A percentile compares a stretch with the other conserved stretches of the same genome.
phyloP scores from a whole-genome alignment of 2,797 vertebrate genomes.

The Lepus townsendii region DNA sequence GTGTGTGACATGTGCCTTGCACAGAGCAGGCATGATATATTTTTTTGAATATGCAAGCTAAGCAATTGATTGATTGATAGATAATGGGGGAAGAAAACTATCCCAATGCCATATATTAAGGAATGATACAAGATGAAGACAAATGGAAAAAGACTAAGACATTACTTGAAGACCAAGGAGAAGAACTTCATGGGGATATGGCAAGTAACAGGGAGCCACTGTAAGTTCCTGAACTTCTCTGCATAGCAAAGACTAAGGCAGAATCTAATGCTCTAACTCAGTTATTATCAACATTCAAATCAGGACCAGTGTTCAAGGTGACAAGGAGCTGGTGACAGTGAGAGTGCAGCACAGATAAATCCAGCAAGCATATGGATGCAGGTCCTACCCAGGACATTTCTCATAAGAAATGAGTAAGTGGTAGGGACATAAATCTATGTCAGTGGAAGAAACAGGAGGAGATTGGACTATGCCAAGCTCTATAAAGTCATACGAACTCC shows the following conservation, averaged over 20 bases:
- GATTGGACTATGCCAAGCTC: constrained; percentile 23
- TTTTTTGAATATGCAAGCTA: neutral
- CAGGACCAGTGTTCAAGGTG: neutral
- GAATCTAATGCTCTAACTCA: neutral
- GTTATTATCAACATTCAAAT: constrained; percentile 2
- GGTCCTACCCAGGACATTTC: neutral
- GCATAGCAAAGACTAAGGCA: neutral
- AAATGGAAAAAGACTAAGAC: neutral
- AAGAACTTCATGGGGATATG: neutral
- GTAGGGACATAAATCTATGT: neutral
- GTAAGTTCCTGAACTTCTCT: neutral
- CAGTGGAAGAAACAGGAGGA: neutral
- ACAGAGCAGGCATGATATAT: neutral
- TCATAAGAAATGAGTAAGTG: constrained; percentile 36
- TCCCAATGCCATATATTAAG: neutral
- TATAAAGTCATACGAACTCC: constrained; percentile 64
- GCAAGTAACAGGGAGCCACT: neutral
- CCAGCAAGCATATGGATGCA: neutral
- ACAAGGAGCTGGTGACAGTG: neutral
- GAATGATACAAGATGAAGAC: neutral
- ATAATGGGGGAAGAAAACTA: neutral
- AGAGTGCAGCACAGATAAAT: neutral
- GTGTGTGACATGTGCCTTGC: neutral
- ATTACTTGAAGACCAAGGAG: neutral
- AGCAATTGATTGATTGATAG: neutral